Evolutionary conservation across 1,140 invertebrate genomes (phyloP).

Genomic region (Acromyrmex echinatior): DNA sequence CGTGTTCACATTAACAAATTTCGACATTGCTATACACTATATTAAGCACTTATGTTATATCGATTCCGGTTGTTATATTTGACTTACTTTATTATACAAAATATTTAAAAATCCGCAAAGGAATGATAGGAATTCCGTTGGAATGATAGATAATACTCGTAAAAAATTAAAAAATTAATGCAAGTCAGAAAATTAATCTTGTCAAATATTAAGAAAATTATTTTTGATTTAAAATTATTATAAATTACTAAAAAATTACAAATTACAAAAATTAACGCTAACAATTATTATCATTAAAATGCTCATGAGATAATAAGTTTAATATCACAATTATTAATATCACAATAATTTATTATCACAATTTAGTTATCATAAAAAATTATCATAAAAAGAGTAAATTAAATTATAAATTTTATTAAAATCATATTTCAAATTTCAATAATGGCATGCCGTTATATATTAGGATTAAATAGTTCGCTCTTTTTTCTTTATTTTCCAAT

Average conservation of each 20-base stretch:
- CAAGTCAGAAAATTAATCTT: background rate
- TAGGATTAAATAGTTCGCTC: background rate
- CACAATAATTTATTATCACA: background rate
- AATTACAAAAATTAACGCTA: background rate
- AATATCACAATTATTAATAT: background rate
- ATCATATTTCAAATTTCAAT: background rate
- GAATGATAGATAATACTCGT: background rate
- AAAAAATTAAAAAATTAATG: conserved; percentile 2
- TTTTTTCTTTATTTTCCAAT: background rate
- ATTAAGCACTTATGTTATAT: background rate
- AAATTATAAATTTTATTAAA: background rate
- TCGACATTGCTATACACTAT: background rate
- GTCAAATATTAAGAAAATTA: background rate
- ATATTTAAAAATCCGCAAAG: background rate
- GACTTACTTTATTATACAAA: background rate
- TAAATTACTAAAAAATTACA: background rate
- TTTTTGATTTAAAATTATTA: background rate
- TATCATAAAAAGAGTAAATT: background rate
- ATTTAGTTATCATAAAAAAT: too few relatives aligned
- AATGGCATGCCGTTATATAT: background rate
- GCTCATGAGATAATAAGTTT: background rate
- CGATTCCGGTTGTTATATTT: background rate
- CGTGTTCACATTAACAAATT: background rate
- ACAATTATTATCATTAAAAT: background rate
- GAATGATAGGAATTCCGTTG: too few relatives aligned